Conservation (phyloP, 2,113 vertebrate species). For the Corythornis cristatus region DNA sequence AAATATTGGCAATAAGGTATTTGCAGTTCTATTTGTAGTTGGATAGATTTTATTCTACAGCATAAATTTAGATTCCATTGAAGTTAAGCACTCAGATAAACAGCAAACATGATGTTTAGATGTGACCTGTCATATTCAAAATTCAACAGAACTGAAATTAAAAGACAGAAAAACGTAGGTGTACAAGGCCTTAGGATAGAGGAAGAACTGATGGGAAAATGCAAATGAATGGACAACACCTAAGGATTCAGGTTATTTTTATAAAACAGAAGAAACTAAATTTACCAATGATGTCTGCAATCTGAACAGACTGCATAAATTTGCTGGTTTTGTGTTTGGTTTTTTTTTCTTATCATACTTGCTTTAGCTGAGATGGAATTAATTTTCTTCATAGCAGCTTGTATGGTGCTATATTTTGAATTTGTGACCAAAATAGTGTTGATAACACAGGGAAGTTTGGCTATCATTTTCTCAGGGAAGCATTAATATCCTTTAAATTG, state of each 20-base stretch:
- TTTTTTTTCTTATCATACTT: not conserved
- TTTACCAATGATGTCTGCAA: not conserved
- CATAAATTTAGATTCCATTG: not conserved
- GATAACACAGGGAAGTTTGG: not conserved
- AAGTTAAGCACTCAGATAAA: not conserved
- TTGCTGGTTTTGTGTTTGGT: too few relatives aligned
- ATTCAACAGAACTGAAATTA: not conserved
- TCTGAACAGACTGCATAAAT: not conserved
- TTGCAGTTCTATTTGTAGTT: not conserved
- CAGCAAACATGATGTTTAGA: not conserved
- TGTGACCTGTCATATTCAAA: not conserved
- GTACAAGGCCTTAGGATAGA: not conserved
- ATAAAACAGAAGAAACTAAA: not conserved
- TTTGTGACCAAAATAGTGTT: not conserved
- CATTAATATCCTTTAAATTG: not conserved
- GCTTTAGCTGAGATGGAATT: not conserved
- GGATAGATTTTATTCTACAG: not conserved
- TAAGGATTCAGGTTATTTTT: not conserved
- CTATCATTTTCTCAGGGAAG: not conserved
- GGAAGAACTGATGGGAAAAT: not conserved
- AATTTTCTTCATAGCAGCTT: not conserved
- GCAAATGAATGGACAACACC: not conserved
- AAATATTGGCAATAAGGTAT: not conserved
- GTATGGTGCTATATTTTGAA: not conserved
- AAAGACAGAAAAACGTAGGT: not conserved